These are phyloP conservation scores for Cynopterus brachyotis DNA, from an alignment of 2,113 vertebrate species.

Conservation along the genomic window DNA sequence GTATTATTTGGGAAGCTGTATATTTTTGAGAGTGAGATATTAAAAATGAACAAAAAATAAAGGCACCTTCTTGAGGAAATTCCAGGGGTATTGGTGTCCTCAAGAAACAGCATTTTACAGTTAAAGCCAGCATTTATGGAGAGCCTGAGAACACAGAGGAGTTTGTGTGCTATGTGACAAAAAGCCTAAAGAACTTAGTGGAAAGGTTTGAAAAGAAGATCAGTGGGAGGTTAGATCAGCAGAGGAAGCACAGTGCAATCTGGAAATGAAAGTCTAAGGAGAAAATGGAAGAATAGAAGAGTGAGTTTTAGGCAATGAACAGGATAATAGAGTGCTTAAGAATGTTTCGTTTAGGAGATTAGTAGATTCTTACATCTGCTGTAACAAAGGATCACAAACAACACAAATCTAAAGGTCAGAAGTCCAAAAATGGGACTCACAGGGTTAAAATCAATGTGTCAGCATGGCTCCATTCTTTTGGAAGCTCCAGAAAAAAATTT, in stretches of 20 bases:
- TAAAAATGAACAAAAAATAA: not conserved
- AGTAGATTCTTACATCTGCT: not conserved
- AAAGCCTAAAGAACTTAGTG: not conserved
- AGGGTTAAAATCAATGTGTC: not conserved
- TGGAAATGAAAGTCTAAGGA: not conserved
- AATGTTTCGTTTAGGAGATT: not conserved
- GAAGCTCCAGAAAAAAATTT: not conserved
- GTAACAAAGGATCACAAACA: not conserved
- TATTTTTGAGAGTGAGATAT: not conserved
- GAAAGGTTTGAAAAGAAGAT: not conserved
- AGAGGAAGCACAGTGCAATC: not conserved
- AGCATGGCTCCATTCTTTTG: not conserved
- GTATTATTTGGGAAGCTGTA: not conserved
- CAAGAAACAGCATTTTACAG: not conserved
- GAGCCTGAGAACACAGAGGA: not conserved
- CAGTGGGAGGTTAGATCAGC: not conserved
- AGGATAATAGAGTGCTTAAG: not conserved
- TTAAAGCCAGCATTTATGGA: not conserved
- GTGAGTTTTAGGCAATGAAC: not conserved
- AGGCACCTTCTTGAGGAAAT: not conserved
- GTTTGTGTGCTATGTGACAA: not conserved
- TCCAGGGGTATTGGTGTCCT: not conserved
- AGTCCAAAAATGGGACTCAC: not conserved
- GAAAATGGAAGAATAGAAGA: not conserved
- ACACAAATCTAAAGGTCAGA: not conserved